Percentiles rank a stretch among this genome's conserved stretches.
Conservation (phyloP, 1,140 invertebrate species). For the Trichogramma pretiosum region DNA sequence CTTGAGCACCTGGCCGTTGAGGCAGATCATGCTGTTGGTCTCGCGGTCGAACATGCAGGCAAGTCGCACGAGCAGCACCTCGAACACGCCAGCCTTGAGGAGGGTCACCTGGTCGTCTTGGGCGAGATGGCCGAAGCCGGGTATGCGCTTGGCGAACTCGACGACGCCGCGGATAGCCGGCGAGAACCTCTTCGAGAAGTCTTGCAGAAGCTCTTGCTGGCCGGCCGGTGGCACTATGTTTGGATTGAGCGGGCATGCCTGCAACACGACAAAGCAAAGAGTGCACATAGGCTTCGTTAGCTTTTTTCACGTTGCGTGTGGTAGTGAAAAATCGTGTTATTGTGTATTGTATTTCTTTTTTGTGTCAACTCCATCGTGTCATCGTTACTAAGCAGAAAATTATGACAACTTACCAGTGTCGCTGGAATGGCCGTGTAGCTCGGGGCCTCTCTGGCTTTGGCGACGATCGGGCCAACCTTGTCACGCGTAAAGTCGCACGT, state of each 20-base stretch:
- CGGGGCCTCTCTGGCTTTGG: conserved; percentile 74
- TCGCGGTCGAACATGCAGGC: conserved; percentile 90
- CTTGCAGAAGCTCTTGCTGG: conserved; percentile 72
- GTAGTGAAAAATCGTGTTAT: neutral
- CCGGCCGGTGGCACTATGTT: conserved; percentile 73
- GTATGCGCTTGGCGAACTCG: conserved; percentile 94
- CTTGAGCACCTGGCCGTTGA: conserved; percentile 85
- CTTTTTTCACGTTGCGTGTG: neutral
- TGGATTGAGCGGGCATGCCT: conserved; percentile 92
- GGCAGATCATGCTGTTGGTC: conserved; percentile 83
- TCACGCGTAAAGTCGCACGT: conserved; percentile 93
- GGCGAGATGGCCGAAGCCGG: conserved; percentile 86
- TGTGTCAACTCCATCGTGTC: too few relatives aligned
- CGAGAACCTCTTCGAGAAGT: conserved; percentile 88
- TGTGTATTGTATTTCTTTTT: too few relatives aligned
- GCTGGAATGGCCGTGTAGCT: conserved; percentile 77
- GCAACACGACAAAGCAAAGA: too few relatives aligned
- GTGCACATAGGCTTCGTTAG: too few relatives aligned
- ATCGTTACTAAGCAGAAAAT: conserved; percentile 2
- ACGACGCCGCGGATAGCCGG: conserved; percentile 94
- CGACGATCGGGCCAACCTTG: conserved; percentile 79
- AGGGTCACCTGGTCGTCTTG: conserved; percentile 96
- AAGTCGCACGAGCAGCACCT: conserved; percentile 83
- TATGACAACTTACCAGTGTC: conserved; percentile 59
- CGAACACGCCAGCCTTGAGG: conserved; percentile 91